phyloP scores from a whole-genome alignment of 2,797 vertebrate species.

The Tinamus major region DNA sequence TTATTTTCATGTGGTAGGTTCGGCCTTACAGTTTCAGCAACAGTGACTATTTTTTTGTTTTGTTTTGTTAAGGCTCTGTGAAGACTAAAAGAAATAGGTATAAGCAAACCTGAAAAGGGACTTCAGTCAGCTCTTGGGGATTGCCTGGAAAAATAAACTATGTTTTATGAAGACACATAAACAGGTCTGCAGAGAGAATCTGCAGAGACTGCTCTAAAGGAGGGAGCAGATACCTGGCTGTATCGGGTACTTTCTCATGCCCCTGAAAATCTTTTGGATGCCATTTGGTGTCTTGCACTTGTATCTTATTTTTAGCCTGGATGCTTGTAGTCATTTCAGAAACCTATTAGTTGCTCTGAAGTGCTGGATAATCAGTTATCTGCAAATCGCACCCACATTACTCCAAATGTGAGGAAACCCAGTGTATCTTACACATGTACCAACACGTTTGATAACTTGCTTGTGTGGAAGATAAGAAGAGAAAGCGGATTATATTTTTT shows the following conservation, averaged over 20 bases:
- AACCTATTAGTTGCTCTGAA: not conserved
- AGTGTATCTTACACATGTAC: not conserved
- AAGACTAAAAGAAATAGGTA: not conserved
- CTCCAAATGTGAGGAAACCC: slow-evolving; percentile 9
- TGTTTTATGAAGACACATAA: not conserved
- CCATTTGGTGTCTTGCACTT: not conserved
- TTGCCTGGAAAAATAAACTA: not conserved
- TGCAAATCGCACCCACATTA: not conserved
- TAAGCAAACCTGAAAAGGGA: not conserved
- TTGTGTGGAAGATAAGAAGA: not conserved
- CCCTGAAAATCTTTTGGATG: not conserved
- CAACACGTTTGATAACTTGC: not conserved
- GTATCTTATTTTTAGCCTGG: not conserved
- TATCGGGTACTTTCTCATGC: not conserved
- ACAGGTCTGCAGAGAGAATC: slow-evolving; percentile 17
- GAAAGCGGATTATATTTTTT: not conserved
- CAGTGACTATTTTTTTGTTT: not conserved
- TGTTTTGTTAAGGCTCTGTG: not conserved
- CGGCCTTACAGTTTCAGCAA: not conserved
- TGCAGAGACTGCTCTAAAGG: not conserved
- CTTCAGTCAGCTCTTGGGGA: not conserved
- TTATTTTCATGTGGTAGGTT: not conserved
- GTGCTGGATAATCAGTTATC: not conserved
- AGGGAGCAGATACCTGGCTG: slow-evolving; percentile 1
- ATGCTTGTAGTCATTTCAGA: not conserved